Evolutionary conservation across 1,140 invertebrate species (phyloP), one percentile per base, ranked within the genome.

Genomic region (Acarapis woodi): DNA sequence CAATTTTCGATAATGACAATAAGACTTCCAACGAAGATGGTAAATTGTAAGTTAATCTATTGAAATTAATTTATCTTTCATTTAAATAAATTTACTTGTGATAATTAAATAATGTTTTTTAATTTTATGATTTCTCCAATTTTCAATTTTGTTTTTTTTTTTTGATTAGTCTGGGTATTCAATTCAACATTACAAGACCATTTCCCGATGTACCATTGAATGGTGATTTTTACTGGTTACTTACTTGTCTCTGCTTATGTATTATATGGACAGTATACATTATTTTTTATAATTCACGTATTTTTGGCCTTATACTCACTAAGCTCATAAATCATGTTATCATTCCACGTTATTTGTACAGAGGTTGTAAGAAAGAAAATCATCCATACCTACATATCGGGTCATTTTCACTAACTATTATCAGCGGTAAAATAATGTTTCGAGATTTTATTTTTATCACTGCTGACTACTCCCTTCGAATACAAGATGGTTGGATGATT

Each of bases 401-500:
- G 41, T 93, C 88, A 12, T 71, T 96, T 48, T 83, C 82, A 2
- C 59, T 90, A 25, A 85, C 85, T 58, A 76, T 82, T 20, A 60
- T 96, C 42, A 82, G 83, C 44, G 90, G 90, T 2, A 96, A 96
- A 62, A 75, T 96, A 28, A 97, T 97, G 88, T 93, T 96, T 59
- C 64, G 85, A 44, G 82, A 94, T 62, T 67, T 96, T 49, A 71
- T 80, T 34, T 88, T 80, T 47, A 77, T 90, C 28, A 88, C 77
- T 32, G 73, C 83, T 57, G 87, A 97, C 60, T 90, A 78, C 55
- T 78, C 77, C 24, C 53, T 90, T 26, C 64, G 83, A 46, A 67
- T 90, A 42, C 83, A 94, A 59, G 87, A 96, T 65, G 90, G 87
- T 4, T 94, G 82, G 65, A 62, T 88, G 35, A 87, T 90, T 59